Percentiles rank a stretch among this genome's conserved stretches.
Evolutionary conservation across 2,888 invertebrate genomes (phyloP).

Genomic region (Ferdinandea cuprea): DNA sequence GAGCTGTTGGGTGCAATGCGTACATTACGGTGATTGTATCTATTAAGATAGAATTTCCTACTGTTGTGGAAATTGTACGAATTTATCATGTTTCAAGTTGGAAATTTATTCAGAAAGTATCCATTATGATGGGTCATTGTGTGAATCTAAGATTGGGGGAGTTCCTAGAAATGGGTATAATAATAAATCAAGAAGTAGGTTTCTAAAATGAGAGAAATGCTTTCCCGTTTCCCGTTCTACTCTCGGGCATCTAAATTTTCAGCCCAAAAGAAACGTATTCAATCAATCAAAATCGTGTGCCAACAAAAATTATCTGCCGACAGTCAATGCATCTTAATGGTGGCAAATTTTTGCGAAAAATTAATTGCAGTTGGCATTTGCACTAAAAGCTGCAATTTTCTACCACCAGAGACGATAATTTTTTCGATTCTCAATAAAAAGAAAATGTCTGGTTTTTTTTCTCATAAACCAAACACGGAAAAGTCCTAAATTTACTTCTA

Average conservation of each 20-base stretch:
- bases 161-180: no score
- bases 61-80: not conserved
- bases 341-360: not conserved
- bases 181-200: no score
- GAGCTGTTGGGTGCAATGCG: slow-evolving; percentile 18
- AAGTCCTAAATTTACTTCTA: slow-evolving; percentile 15
- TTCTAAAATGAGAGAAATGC: no score
- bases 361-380: not conserved
- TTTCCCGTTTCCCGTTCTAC: not conserved
- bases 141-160: no score
- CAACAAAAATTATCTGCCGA: not conserved
- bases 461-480: slow-evolving; percentile 14
- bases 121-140: no score
- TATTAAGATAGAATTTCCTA: not conserved
- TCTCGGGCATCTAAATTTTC: not conserved
- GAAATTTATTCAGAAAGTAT: not conserved
- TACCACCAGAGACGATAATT: not conserved
- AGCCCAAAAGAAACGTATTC: not conserved
- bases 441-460: not conserved
- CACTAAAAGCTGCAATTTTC: not conserved
- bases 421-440: not conserved
- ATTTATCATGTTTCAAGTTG: not conserved
- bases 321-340: not conserved
- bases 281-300: slow-evolving; percentile 5
- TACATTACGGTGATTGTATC: slow-evolving; percentile 14